Evolutionary conservation across 2,797 vertebrate genomes (phyloP).

Genomic region (Micropoecilia bifurca): DNA sequence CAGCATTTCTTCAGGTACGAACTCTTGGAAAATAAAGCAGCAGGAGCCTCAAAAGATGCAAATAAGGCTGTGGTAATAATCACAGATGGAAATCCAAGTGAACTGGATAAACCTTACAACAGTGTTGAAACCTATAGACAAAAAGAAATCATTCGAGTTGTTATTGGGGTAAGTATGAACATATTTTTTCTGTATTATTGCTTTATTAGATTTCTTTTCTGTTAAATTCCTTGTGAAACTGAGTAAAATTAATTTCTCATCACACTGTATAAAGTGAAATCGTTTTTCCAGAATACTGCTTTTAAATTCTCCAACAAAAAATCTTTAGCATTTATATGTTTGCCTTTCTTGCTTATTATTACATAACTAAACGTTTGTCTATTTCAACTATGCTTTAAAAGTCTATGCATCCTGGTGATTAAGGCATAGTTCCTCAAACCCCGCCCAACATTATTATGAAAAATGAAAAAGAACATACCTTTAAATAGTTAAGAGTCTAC

Average conservation of each 20-base stretch:
- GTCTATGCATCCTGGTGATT: neutral
- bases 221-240: neutral
- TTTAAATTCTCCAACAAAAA: neutral
- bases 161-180: conserved; percentile 82
- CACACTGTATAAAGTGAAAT: neutral
- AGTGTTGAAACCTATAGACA: conserved; percentile 24
- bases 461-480: neutral
- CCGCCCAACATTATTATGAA: neutral
- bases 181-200: neutral
- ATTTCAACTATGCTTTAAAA: neutral
- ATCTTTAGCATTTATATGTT: neutral
- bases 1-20: conserved; percentile 63
- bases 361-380: neutral
- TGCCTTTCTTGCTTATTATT: neutral
- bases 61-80: conserved; percentile 85
- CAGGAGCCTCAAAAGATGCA: conserved; percentile 77
- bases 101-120: fast-evolving
- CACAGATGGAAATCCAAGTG: conserved; percentile 84
- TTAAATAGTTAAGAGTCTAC: neutral
- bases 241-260: neutral
- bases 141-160: conserved; percentile 76
- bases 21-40: conserved; percentile 56
- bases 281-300: neutral
- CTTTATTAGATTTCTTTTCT: neutral
- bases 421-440: neutral